These are phyloP conservation scores for Calliphora vicina DNA, from an alignment of 1,140 invertebrate species.

Conservation along the genomic window DNA sequence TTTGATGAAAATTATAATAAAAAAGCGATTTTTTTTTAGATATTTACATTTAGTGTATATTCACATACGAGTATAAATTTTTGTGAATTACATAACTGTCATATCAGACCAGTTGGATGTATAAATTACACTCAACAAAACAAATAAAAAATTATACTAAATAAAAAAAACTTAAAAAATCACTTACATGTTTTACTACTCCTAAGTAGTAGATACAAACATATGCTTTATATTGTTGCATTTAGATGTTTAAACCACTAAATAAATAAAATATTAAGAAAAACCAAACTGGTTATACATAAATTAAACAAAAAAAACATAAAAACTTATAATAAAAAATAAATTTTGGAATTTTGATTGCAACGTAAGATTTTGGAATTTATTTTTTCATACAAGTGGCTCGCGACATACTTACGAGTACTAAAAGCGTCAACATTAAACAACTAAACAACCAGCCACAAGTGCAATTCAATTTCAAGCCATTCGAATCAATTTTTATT, in stretches of 20 bases:
- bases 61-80: background rate
- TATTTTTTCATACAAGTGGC: background rate
- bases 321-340: background rate
- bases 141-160: too few species aligned
- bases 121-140: background rate
- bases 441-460: too few species aligned
- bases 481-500: too few species aligned
- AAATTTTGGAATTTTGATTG: conserved; percentile 9
- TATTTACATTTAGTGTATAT: background rate
- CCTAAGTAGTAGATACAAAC: background rate
- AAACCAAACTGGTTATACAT: background rate
- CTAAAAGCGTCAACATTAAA: background rate
- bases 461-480: too few species aligned
- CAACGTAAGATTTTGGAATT: conserved; percentile 4
- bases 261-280: background rate
- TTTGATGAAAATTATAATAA: background rate
- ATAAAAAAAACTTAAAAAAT: background rate
- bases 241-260: background rate
- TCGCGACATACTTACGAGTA: background rate
- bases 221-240: background rate
- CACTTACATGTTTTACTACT: background rate
- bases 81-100: background rate
- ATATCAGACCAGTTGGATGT: conserved; percentile 1
- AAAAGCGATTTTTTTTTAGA: background rate
- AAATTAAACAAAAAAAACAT: background rate